Conservation (phyloP, 1,140 invertebrate genomes). For the Ceratitis capitata region DNA sequence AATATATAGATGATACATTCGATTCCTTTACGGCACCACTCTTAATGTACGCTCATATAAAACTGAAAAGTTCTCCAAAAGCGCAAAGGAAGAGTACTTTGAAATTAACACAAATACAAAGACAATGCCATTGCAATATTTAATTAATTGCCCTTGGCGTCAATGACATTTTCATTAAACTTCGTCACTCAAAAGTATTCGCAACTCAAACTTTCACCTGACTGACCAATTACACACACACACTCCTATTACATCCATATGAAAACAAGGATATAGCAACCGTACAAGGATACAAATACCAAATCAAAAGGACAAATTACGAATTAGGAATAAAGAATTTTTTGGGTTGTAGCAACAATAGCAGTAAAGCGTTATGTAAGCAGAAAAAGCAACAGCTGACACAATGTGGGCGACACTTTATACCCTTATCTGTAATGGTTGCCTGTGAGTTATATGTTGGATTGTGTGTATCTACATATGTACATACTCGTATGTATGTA, state of each 20-base stretch:
- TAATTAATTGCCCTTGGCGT: conserved; percentile 20
- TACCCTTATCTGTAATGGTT: not conserved
- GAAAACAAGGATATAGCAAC: no score
- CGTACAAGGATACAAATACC: no score
- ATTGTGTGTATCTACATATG: no score
- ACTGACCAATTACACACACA: not conserved
- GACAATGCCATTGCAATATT: not conserved
- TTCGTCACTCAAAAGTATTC: conserved; percentile 14
- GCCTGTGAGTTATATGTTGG: no score
- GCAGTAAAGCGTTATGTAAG: not conserved
- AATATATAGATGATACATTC: no score
- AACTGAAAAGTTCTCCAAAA: not conserved
- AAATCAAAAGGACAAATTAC: conserved; percentile 2
- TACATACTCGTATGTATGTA: not conserved
- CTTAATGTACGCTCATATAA: no score
- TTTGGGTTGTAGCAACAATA: not conserved
- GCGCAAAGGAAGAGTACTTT: not conserved
- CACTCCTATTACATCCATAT: not conserved
- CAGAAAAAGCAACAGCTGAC: not conserved
- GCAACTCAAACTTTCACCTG: conserved; percentile 9
- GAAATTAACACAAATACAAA: not conserved
- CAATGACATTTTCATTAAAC: conserved; percentile 23
- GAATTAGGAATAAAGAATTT: not conserved
- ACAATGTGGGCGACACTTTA: not conserved
- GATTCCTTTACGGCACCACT: no score